phyloP scores from a whole-genome alignment of 1,140 invertebrate genomes.

The Wasmannia auropunctata region DNA sequence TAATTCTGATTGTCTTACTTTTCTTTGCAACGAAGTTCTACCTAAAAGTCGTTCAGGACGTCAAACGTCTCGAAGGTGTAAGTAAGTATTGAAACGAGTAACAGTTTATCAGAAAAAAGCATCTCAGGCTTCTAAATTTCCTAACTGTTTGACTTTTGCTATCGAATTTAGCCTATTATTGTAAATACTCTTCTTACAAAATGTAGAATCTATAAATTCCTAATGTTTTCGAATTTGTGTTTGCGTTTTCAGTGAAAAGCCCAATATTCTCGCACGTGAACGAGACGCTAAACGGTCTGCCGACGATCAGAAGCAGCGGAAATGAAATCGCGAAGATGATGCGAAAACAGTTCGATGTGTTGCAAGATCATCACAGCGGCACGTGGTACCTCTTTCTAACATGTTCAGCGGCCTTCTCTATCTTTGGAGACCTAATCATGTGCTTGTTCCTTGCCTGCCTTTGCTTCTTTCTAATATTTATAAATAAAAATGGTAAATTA shows the following conservation, averaged over 20 bases:
- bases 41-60: no score
- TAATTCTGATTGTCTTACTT: no score
- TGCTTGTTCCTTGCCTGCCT: slow-evolving; percentile 74
- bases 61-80: no score
- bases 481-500: slow-evolving; percentile 74
- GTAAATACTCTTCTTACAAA: background rate
- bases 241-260: slow-evolving; percentile 87
- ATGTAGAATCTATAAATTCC: background rate
- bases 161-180: background rate
- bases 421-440: slow-evolving; percentile 75
- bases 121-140: no score
- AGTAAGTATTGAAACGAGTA: no score
- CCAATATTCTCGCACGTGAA: slow-evolving; percentile 94
- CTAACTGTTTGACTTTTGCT: background rate
- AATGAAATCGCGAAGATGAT: slow-evolving; percentile 87
- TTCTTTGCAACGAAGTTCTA: no score
- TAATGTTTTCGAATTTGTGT: background rate
- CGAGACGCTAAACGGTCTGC: slow-evolving; percentile 91
- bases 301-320: slow-evolving; percentile 92
- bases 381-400: slow-evolving; percentile 88
- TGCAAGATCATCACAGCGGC: slow-evolving; percentile 88
- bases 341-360: slow-evolving; percentile 89
- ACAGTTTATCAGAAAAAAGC: no score
- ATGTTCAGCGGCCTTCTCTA: slow-evolving; percentile 86
- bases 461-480: slow-evolving; percentile 82